Evolutionary conservation across 2,113 vertebrate species (phyloP).

Genomic region (Cacatua alba): DNA sequence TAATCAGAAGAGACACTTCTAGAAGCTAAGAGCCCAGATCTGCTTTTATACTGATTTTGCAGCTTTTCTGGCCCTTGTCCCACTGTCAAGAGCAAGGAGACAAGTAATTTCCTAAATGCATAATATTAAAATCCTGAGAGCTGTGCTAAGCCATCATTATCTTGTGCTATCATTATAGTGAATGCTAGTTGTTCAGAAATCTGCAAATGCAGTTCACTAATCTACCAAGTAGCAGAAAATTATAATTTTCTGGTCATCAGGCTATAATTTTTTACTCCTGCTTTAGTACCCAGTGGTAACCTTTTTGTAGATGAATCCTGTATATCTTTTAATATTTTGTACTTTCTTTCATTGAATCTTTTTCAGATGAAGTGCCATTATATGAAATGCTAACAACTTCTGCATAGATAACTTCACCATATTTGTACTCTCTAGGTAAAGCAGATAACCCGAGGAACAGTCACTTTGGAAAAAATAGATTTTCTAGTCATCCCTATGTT

Average conservation of each 20-base stretch:
- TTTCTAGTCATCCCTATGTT: background rate
- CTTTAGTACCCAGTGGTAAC: background rate
- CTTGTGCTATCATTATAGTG: background rate
- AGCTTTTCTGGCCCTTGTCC: background rate
- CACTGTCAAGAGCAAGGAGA: background rate
- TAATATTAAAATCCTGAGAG: background rate
- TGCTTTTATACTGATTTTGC: background rate
- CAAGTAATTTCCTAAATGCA: slow-evolving; percentile 3
- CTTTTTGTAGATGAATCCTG: background rate
- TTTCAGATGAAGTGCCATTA: background rate
- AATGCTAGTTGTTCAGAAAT: background rate
- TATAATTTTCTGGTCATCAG: background rate
- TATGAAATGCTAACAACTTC: background rate
- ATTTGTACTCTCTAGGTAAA: background rate
- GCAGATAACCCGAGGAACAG: background rate
- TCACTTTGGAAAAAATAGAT: background rate
- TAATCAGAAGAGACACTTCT: background rate
- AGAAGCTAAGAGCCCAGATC: background rate
- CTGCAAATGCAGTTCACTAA: background rate
- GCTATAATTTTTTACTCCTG: background rate
- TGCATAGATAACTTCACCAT: background rate
- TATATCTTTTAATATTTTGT: background rate
- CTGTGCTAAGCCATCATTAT: background rate
- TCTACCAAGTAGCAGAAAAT: background rate
- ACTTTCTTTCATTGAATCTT: background rate